phyloP scores from a whole-genome alignment of 2,113 vertebrate genomes.

The Silurus glanis region DNA sequence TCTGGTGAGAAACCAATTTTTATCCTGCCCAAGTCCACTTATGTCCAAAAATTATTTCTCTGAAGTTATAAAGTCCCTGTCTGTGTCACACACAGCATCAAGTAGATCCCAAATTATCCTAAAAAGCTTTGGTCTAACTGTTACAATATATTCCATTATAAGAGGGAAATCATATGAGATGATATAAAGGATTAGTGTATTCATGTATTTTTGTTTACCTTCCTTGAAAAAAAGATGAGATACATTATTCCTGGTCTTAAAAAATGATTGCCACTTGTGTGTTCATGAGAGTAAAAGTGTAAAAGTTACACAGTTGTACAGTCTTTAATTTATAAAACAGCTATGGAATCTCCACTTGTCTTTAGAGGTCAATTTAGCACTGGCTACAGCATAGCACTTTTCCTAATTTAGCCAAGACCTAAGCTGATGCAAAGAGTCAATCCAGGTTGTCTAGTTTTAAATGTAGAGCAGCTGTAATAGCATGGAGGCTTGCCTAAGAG shows the following conservation, averaged over 20 bases:
- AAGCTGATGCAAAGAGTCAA: not conserved
- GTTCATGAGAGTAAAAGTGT: not conserved
- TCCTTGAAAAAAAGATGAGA: not conserved
- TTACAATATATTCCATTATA: not conserved
- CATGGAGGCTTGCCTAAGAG: not conserved
- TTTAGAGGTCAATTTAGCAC: not conserved
- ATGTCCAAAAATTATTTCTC: constrained; percentile 12
- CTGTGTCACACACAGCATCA: constrained; percentile 16
- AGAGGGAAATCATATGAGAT: not conserved
- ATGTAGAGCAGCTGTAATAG: constrained; percentile 26
- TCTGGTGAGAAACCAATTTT: constrained; percentile 31
- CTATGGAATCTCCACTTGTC: not conserved
- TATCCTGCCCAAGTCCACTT: constrained; percentile 5
- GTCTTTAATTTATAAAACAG: not conserved
- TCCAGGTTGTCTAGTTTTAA: constrained; percentile 21
- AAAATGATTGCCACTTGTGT: not conserved
- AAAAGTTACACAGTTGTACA: not conserved
- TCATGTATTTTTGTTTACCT: not conserved
- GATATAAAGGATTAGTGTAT: not conserved
- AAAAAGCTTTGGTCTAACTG: not conserved
- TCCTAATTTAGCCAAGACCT: constrained; percentile 8
- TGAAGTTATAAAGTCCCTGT: not conserved
- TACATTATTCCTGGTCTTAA: not conserved
- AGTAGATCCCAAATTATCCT: not conserved
- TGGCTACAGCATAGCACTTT: not conserved